These are phyloP conservation scores for Nymphalis c-album DNA, from an alignment of 2,888 invertebrate genomes.

Conservation along the genomic window DNA sequence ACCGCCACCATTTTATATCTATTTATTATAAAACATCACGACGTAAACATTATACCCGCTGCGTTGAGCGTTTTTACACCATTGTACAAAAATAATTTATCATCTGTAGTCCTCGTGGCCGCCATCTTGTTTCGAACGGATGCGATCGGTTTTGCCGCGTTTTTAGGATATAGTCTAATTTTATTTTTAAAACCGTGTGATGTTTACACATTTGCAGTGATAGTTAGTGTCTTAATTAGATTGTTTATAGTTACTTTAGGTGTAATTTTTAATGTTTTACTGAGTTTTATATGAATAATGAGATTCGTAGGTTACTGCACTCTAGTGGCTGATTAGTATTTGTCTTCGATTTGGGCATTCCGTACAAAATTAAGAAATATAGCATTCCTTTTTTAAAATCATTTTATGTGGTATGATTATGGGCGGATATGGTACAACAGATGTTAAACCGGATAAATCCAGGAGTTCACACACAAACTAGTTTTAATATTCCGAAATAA, in stretches of 20 bases:
- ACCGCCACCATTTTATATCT: constrained; percentile 60
- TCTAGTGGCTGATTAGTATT: constrained; percentile 23
- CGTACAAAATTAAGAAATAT: constrained; percentile 35
- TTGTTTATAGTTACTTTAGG: constrained; percentile 62
- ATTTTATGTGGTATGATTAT: neutral
- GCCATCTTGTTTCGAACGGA: constrained; percentile 58
- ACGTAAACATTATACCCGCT: constrained; percentile 53
- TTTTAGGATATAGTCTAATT: constrained; percentile 57
- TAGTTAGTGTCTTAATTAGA: constrained; percentile 67
- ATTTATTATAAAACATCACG: constrained; percentile 56
- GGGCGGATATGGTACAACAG: constrained; percentile 28
- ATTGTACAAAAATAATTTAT: constrained; percentile 51
- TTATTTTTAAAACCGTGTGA: constrained; percentile 68
- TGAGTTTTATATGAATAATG: constrained; percentile 30
- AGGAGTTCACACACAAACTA: constrained; percentile 26
- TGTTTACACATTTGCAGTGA: constrained; percentile 68
- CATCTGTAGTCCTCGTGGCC: constrained; percentile 47
- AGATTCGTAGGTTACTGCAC: constrained; percentile 28
- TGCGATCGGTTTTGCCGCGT: constrained; percentile 48
- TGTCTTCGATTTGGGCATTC: constrained; percentile 33
- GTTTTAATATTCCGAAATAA: constrained; percentile 21
- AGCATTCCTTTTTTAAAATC: constrained; percentile 29
- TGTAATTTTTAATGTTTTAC: constrained; percentile 60
- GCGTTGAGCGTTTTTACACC: constrained; percentile 52
- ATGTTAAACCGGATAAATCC: constrained; percentile 23